phyloP scores from a whole-genome alignment of 2,888 invertebrate genomes.

The Oegoconia quadripuncta region DNA sequence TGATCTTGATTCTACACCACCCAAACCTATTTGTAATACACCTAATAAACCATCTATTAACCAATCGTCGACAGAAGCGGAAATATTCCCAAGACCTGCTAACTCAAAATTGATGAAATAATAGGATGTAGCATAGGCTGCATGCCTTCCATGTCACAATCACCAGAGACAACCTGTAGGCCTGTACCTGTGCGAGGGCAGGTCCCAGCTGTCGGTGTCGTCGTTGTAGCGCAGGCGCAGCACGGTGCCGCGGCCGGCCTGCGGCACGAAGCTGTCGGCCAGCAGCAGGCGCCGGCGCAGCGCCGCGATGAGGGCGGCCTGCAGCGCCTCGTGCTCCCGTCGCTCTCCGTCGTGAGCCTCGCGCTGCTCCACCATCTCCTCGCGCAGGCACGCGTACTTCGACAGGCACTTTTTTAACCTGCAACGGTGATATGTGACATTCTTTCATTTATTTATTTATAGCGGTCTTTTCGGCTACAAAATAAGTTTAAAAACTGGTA shows the following conservation, averaged over 20 bases:
- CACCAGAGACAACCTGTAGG: not conserved
- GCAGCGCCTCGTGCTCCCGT: conserved; percentile 90
- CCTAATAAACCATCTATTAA: too few relatives aligned
- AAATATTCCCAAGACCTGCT: too few relatives aligned
- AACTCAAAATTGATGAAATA: too few relatives aligned
- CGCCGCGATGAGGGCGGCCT: conserved; percentile 51
- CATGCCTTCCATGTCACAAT: too few relatives aligned
- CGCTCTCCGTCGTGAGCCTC: conserved; percentile 95
- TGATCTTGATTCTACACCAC: too few relatives aligned
- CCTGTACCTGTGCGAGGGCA: conserved; percentile 33
- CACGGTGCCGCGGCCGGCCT: conserved; percentile 43
- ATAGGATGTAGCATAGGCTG: too few relatives aligned
- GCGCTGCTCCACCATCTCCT: conserved; percentile 71
- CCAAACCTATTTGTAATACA: too few relatives aligned
- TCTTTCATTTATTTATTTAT: too few relatives aligned
- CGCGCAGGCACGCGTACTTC: conserved; percentile 83
- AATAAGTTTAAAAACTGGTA: too few relatives aligned
- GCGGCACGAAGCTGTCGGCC: conserved; percentile 93
- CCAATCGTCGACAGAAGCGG: too few relatives aligned
- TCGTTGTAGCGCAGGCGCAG: conserved; percentile 50
- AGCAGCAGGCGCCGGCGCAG: conserved; percentile 86
- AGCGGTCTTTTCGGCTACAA: too few relatives aligned
- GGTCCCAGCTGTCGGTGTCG: conserved; percentile 55
- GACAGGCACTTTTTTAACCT: conserved; percentile 94
- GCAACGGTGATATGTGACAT: conserved; percentile 5